Base-by-base conservation (phyloP, 2,888 invertebrate species). In the Charanyca ferruginea region DNA sequence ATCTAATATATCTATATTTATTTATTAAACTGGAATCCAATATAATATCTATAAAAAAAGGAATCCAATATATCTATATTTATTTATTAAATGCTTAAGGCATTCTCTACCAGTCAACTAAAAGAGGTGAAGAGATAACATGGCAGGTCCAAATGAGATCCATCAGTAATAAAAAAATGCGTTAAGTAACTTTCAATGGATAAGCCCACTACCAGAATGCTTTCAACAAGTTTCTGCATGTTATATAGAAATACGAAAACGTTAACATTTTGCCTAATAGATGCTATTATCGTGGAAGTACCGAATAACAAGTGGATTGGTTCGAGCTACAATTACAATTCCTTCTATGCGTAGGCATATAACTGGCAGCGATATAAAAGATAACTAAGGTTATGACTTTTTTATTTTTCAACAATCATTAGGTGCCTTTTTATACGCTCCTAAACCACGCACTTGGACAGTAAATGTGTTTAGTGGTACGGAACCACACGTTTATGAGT, bases 271-370 rank as follows among this genome's bases (percentile, higher is more conserved):
- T 66, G 59, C 63, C 71, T 78, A 86, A 84, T 79, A 79, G 79
- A 60, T 64, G 58, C 76, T 71, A 72, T 79, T 83, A 75, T 83
- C 66, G 57, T 68, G 68, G 65, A 81, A 81, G 81, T 83, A 76
- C 72, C 68, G 67, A 77, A 73, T 81, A 74, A 71, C 77, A 80
- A 83, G 80, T 83, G 81, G 73, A 86, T 84, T 84, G 79, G 77
- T 79, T 74, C 55, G 48, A 79, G 77, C 72, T 84, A 79, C 77
- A 81, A 78, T 83, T 83, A 81, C 69, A 70, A 76, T 75, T 76
- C 63, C 59, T 76, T 51, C 54, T 49, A 51, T 59, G 66, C 45
- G 70, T 68, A 73, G 64, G 54, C 42, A 57, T 78, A 59, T 68
- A 71, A 76, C 72, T 68, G 47, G 41, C 53, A 63, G 58, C 47